These are phyloP conservation scores for Paramuricea clavata DNA, from an alignment of 92 coral and sea anemone species.

Conservation along the genomic window DNA sequence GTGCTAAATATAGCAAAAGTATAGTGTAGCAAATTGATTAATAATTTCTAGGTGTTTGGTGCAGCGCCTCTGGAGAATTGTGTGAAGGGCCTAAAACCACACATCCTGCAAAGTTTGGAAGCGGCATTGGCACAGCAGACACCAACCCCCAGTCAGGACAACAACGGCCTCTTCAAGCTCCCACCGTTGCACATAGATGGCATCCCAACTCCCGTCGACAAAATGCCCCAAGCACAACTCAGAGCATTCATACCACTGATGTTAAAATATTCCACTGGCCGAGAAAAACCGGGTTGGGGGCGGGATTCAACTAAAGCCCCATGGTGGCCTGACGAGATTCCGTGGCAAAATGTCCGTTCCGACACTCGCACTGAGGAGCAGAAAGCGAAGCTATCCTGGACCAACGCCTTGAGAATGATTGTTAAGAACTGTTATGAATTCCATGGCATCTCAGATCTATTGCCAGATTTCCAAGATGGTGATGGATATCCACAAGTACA, in stretches of 20 bases:
- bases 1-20: no score
- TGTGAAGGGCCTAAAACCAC: constrained; percentile 88
- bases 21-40: no score
- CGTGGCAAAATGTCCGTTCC: constrained; percentile 99
- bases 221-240: constrained; percentile 99
- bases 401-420: constrained; percentile 94
- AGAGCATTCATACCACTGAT: constrained; percentile 98
- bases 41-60: constrained; percentile 78
- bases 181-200: constrained; percentile 98
- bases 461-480: constrained; percentile 88
- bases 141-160: constrained; percentile 94
- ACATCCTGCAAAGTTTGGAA: constrained; percentile 92
- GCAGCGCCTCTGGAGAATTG: constrained; percentile 98
- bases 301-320: constrained; percentile 94
- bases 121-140: constrained; percentile 96
- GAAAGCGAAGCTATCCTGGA: constrained; percentile 98
- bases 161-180: constrained; percentile 85
- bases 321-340: constrained; percentile 99
- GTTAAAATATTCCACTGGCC: constrained; percentile 98
- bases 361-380: constrained; percentile 97
- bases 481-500: constrained; percentile 86
- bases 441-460: constrained; percentile 93
- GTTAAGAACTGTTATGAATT: constrained; percentile 98
- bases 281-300: constrained; percentile 99
- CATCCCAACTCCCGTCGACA: constrained; percentile 98